Evolutionary conservation across 2,888 invertebrate genomes (phyloP).

Genomic region (Tetheella fluctuosa): DNA sequence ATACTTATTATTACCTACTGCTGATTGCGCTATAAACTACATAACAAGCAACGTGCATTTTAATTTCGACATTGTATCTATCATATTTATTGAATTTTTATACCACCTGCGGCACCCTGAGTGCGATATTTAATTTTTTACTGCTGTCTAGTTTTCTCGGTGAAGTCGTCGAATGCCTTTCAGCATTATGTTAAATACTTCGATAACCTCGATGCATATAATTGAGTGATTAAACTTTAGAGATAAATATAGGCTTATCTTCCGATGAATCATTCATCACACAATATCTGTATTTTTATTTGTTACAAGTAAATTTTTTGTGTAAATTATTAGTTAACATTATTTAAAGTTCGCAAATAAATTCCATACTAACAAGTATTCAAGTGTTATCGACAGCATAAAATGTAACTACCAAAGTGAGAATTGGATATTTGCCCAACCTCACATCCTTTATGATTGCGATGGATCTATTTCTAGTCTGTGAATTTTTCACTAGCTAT

Average conservation of each 20-base stretch:
- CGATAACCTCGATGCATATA: constrained; percentile 3
- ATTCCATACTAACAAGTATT: neutral
- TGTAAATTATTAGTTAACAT: neutral
- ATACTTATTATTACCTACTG: constrained; percentile 52
- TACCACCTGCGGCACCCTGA: constrained; percentile 9
- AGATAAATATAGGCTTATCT: constrained; percentile 5
- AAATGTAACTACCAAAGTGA: constrained; percentile 28
- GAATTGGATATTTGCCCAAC: constrained; percentile 32
- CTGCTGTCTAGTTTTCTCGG: constrained; percentile 1
- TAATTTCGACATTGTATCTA: constrained; percentile 23
- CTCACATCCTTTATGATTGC: constrained; percentile 29
- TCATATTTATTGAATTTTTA: constrained; percentile 13
- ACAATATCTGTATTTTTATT: no score
- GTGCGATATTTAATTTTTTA: neutral
- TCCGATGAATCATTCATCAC: neutral
- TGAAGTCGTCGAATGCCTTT: constrained; percentile 1
- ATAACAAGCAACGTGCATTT: constrained; percentile 30
- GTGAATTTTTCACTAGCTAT: constrained; percentile 1
- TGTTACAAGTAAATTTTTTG: no score
- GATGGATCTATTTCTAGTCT: constrained; percentile 14
- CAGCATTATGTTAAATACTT: constrained; percentile 5
- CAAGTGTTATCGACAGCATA: constrained; percentile 5
- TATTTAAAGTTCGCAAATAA: neutral
- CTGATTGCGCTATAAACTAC: constrained; percentile 53
- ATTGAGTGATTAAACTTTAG: neutral